Conservation (phyloP, 2,888 invertebrate species). For the Hyalella azteca region DNA sequence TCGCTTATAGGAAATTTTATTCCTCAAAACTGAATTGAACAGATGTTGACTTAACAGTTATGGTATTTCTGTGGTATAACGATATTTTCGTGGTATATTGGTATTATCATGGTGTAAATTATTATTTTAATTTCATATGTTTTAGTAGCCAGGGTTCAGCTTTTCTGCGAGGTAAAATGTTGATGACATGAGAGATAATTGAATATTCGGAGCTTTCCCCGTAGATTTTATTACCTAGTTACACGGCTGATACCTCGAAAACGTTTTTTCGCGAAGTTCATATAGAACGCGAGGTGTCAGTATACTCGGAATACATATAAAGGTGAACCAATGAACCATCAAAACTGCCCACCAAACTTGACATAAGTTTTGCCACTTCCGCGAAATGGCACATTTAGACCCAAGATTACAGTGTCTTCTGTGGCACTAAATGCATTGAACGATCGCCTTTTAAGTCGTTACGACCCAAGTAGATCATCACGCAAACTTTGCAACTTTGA, state of each 20-base stretch:
- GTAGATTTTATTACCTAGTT: slow-evolving; percentile 9
- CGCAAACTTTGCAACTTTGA: slow-evolving; percentile 32
- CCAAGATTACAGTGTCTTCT: slow-evolving; percentile 19
- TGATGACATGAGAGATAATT: no score
- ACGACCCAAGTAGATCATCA: slow-evolving; percentile 30
- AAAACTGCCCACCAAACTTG: not conserved
- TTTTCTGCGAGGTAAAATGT: no score
- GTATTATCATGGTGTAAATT: no score
- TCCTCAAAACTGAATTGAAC: no score
- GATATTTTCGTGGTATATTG: no score
- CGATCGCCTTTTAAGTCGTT: slow-evolving; percentile 26
- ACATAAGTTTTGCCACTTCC: not conserved
- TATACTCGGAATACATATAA: not conserved
- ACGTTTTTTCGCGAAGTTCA: not conserved
- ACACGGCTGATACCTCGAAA: no score
- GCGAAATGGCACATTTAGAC: slow-evolving; percentile 18
- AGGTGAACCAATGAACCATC: not conserved
- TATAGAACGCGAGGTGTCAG: not conserved
- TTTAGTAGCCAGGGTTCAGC: no score
- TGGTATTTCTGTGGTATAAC: no score
- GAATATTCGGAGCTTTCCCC: not conserved
- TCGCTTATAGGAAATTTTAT: no score
- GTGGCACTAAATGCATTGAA: slow-evolving; percentile 32
- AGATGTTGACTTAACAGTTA: no score
- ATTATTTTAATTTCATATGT: no score